Evolutionary conservation across 2,797 vertebrate species (phyloP), one percentile per base, ranked within the genome.

Genomic region (Poecilia picta): DNA sequence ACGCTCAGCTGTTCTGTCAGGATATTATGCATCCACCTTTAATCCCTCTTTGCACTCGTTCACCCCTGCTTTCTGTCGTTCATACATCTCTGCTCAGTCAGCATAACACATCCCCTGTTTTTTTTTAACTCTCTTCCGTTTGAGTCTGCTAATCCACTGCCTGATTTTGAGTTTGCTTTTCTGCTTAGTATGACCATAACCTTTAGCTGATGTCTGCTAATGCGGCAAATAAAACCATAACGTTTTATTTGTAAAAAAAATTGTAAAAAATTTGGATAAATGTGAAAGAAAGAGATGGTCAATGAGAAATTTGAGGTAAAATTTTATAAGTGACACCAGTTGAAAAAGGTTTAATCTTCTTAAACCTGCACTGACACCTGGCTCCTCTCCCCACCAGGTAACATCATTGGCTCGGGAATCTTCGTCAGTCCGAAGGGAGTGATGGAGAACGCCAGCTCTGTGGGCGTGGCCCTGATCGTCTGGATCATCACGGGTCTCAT

Each of bases 371-470:
- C 20, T 49, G 0, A 43, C 39, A 83, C 7, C 73, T 76, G 45
- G 84, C 75, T 0, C 46, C 51, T 28, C 39, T 72, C 72, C 46
- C 46, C 83, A n/a, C 1, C 89, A 98, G 97, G 97, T 83, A 98
- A 98, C 92, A 98, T 98, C 75, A 98, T 98, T 1, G 97, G 97
- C 82, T 98, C 97, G 0, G 97, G 97, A 80, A 98, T 98, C 93
- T 98, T 98, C 41, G 97, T 98, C 76, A 98, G 97, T 3, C 97
- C 97, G 0, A 98, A 98, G 90, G 97, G 97, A 0, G 97, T 98
- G 79, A 72, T 98, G 95, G 97, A 98, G 92, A 98, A 98, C 2
- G 97, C 97, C 1, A 97, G 97, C 89, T 98, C 97, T 0, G 97
- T 98, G 87, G 97, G 97, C 25, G 86, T 98, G 73, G 97, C 97